phyloP scores from a whole-genome alignment of 2,797 vertebrate genomes.

The Fringilla coelebs region DNA sequence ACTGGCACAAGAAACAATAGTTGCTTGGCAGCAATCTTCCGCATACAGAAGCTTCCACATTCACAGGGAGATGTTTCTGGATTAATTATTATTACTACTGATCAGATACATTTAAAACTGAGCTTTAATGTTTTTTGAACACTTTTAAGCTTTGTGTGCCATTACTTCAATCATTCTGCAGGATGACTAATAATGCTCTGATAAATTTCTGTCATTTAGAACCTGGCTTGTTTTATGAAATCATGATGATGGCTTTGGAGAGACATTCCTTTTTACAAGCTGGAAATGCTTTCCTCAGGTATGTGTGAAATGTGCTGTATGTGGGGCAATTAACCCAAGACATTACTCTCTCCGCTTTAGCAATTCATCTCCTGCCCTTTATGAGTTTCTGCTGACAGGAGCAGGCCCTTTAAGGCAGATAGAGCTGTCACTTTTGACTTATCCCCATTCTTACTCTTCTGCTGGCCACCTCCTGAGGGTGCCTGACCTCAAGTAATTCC shows the following conservation, averaged over 20 bases:
- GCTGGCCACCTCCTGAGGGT: neutral
- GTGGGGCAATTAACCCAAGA: neutral
- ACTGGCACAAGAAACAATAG: neutral
- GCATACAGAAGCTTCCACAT: neutral
- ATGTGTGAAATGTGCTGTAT: neutral
- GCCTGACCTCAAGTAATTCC: neutral
- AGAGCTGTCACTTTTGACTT: neutral
- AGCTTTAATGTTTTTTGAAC: slow-evolving; percentile 22
- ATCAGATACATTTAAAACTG: slow-evolving; percentile 1
- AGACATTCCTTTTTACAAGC: slow-evolving; percentile 29
- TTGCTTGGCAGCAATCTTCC: neutral
- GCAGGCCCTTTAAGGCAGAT: neutral
- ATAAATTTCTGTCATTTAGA: slow-evolving; percentile 51
- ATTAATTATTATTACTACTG: slow-evolving; percentile 17
- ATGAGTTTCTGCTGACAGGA: neutral
- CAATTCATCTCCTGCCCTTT: neutral
- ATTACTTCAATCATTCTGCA: slow-evolving; percentile 39
- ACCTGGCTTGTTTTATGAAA: slow-evolving; percentile 41
- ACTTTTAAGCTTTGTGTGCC: slow-evolving; percentile 19
- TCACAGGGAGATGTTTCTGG: neutral
- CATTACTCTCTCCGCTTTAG: neutral
- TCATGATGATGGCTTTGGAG: slow-evolving; percentile 20
- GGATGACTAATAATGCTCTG: slow-evolving; percentile 33
- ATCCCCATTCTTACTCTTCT: neutral
- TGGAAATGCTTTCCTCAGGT: slow-evolving; percentile 8